Evolutionary conservation across 2,797 vertebrate genomes (phyloP).

Genomic region (Rousettus madagascariensis): DNA sequence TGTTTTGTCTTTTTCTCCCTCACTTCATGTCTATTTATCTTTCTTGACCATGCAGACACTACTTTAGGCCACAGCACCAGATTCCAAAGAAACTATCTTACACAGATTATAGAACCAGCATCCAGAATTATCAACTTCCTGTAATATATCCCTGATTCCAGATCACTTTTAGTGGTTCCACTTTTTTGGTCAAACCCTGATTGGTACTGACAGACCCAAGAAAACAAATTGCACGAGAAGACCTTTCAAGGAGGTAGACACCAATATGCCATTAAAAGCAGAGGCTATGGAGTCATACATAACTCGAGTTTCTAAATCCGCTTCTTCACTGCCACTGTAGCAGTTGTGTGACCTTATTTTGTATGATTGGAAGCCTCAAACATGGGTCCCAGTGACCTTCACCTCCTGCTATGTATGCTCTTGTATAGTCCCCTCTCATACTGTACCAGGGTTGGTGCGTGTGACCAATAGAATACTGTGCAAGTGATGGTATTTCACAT

Average conservation of each 20-base stretch:
- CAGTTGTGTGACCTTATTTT: neutral
- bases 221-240: neutral
- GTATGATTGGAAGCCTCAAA: neutral
- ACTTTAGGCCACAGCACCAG: neutral
- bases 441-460: neutral
- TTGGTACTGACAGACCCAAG: neutral
- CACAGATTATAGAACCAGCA: neutral
- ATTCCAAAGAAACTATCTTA: neutral
- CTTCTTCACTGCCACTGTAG: neutral
- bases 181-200: neutral
- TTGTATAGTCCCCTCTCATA: neutral
- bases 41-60: neutral
- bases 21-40: neutral
- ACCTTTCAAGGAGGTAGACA: neutral
- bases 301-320: neutral
- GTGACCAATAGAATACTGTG: neutral
- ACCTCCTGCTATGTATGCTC: neutral
- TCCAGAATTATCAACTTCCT: neutral
- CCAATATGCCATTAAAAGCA: neutral
- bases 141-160: neutral
- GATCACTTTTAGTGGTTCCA: neutral
- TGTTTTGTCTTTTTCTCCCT: neutral
- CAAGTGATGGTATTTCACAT: neutral
- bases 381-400: accelerated
- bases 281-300: neutral